Base-by-base conservation (phyloP, 2,113 vertebrate genomes). In the Sakesphorus luctuosus region DNA sequence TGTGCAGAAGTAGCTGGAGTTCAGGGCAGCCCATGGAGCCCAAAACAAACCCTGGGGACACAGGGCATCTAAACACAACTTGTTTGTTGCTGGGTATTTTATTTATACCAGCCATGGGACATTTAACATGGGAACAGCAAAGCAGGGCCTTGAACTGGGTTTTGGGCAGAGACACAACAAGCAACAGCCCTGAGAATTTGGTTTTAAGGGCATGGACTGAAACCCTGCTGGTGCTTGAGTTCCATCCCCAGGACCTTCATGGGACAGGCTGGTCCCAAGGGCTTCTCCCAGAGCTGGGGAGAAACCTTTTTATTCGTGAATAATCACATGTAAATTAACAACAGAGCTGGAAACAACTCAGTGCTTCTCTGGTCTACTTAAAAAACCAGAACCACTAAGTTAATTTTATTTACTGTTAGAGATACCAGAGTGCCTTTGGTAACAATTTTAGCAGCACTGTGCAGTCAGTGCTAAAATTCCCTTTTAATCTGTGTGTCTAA, bases 361-460 rank as follows among this genome's bases (percentile, higher is more conserved):
- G 25, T 36, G 21, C 56, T 93, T 81, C 47, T 86, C 86, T 91
- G 67, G 18, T 62, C 73, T 83, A 11, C 80, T 25, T 67, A 62
- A 87, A 92, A 91, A 68, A 83, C 84, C 84, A 72, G 62, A 92
- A 89, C 71, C 71, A 43, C 52, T 52, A 76, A 84, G 78, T 94
- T 78, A 67, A 89, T 96, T 94, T 88, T 93, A 84, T 93, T 96
- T 89, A 65, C 62, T 33, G 29, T 33, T 84, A 80, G 71, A 50
- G 82, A 68, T 71, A 83, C 25, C 56, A 19, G 74, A 89, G 73
- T 81, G 67, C n/a, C 86, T 63, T 62, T 78, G 69, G 44, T 84
- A 93, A 94, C 66, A 76, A 82, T 82, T 91, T 87, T 28, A 81
- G 66, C 52, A 91, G 50, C 9, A 13, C 62, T 26, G 5, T 81